Conservation (phyloP, 2,888 invertebrate genomes). For the Ormyrus labotus region DNA sequence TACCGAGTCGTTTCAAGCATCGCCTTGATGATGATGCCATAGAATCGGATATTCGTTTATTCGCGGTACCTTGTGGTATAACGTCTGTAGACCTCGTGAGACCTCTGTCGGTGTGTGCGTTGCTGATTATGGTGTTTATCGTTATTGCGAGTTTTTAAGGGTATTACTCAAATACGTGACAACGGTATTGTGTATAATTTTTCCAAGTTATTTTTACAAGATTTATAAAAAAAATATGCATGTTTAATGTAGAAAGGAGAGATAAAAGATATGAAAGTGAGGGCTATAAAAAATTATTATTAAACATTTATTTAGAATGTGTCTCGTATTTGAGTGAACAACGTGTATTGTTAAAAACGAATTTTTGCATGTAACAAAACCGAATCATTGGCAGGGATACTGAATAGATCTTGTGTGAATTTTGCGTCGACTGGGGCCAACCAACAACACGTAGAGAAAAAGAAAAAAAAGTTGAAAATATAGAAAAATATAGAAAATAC, state of each 20-base stretch:
- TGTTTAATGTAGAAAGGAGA: conserved; percentile 23
- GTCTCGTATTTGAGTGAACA: conserved; percentile 56
- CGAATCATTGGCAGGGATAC: conserved; percentile 48
- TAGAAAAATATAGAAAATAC: conserved; percentile 38
- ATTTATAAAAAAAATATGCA: conserved; percentile 40
- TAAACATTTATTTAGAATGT: conserved; percentile 32
- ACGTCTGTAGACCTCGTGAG: conserved; percentile 40
- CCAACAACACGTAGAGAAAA: conserved; percentile 47
- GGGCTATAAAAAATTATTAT: conserved; percentile 41
- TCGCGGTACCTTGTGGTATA: conserved; percentile 43
- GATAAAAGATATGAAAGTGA: conserved; percentile 18
- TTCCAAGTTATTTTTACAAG: conserved; percentile 50
- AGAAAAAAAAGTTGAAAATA: conserved; percentile 38
- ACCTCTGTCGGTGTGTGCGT: conserved; percentile 52
- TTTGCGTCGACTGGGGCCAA: conserved; percentile 57
- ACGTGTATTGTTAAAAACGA: conserved; percentile 45
- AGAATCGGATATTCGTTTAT: conserved; percentile 50
- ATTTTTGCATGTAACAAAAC: conserved; percentile 45
- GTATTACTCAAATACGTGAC: conserved; percentile 57
- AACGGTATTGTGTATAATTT: conserved; percentile 51
- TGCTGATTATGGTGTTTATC: conserved; percentile 57
- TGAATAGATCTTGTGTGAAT: conserved; percentile 48
- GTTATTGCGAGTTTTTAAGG: conserved; percentile 56
- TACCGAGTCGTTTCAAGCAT: conserved; percentile 39
- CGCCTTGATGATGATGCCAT: conserved; percentile 42